Evolutionary conservation across 2,797 vertebrate genomes (phyloP), one percentile per base, ranked within the genome.

Genomic region (Scleropages formosus): DNA sequence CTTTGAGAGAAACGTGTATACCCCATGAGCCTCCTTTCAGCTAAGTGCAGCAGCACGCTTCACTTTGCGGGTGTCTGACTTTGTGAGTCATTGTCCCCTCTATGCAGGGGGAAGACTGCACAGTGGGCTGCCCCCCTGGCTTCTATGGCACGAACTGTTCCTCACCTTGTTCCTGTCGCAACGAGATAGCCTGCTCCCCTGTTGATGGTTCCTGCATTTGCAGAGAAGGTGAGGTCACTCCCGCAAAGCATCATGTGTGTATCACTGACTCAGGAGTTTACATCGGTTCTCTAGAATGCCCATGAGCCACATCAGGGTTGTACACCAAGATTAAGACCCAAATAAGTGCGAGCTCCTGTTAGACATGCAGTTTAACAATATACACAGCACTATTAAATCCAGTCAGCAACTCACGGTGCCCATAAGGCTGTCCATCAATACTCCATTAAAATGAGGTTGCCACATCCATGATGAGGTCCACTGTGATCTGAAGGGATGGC

Each of bases 161-260:
- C 0, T 96, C 91, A 0, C 82, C 93, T 47, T 99, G 98, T 78
- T 90, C 89, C 85, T 99, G 98, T 87, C 89, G 88, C 80, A 97
- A 98, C 0, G 89, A 91, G 0, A 96, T 93, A 0, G 78, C 89
- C 31, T 99, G 98, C 84, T 98, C 94, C 75, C 94, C 95, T 0
- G 83, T 92, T 60, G 95, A 99, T 1, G 98, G 98, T n/a, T 94
- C 93, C 78, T 99, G 98, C 79, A 84, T 93, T 83, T 99, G 98
- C 91, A 95, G 84, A 85, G 95, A 97, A 93, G 98, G 98, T 99
- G 94, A 78, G 51, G 46, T 31, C 62, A 58, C 51, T 27, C 4
- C 53, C 15, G 51, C 18, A 12, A 27, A 74, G 64, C 7, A 8
- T 1, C 7, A 22, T 20, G 11, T 39, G 31, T 39, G 31, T 31